Percentiles rank a stretch among this genome's conserved stretches.
These are phyloP conservation scores for Argya squamiceps DNA, from an alignment of 2,797 vertebrate genomes.

Conservation along the genomic window DNA sequence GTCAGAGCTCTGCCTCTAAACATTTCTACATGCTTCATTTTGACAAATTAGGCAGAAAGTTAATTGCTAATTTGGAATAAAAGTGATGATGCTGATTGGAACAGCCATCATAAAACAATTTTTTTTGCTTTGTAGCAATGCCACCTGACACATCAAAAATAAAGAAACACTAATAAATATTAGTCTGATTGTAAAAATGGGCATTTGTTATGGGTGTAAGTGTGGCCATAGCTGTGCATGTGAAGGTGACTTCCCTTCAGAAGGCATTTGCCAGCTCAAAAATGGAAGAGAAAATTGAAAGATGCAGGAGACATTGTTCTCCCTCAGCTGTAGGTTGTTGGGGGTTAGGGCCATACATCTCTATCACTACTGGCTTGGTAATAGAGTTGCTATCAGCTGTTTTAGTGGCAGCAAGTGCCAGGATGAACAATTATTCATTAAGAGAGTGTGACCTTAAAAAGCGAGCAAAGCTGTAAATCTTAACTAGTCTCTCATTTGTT, in stretches of 20 bases:
- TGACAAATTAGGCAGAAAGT: constrained; percentile 78
- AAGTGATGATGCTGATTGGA: constrained; percentile 79
- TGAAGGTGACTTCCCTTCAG: constrained; percentile 75
- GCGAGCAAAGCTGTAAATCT: constrained; percentile 63
- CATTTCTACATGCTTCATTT: constrained; percentile 61
- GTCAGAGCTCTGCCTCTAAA: constrained; percentile 22
- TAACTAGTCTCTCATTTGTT: constrained; percentile 46
- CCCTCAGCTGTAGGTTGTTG: neutral
- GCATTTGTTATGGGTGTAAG: neutral
- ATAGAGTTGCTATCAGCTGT: constrained; percentile 21
- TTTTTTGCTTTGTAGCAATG: constrained; percentile 54
- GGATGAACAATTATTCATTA: constrained; percentile 53
- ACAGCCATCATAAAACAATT: constrained; percentile 73
- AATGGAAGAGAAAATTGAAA: constrained; percentile 1
- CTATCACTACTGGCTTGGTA: constrained; percentile 30
- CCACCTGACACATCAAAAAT: constrained; percentile 44
- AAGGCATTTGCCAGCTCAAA: neutral
- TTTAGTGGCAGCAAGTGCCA: constrained; percentile 4
- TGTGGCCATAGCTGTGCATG: neutral
- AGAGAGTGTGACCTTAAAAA: constrained; percentile 70
- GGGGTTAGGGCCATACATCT: neutral
- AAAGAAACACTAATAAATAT: constrained; percentile 69
- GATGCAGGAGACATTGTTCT: neutral
- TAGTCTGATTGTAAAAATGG: constrained; percentile 47
- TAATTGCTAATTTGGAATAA: constrained; percentile 83